A percentile compares a stretch with the other conserved stretches of the same genome.
Evolutionary conservation across 2,888 invertebrate species (phyloP).

Genomic region (Hydrotaea cyrtoneurina): DNA sequence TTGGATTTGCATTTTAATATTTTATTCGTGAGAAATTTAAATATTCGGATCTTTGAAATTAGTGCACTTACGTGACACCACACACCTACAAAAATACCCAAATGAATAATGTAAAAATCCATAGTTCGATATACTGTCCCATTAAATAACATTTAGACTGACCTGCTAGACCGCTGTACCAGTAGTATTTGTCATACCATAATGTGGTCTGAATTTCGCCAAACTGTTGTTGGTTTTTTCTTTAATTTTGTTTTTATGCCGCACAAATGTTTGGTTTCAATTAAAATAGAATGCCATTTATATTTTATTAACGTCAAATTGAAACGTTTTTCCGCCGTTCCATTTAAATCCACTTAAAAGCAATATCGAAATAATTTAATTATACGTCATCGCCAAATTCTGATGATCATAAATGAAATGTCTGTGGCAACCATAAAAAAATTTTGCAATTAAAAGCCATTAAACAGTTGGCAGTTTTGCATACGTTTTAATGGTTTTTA

Average conservation of each 20-base stretch:
- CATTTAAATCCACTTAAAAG: conserved; percentile 37
- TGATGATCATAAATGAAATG: conserved; percentile 35
- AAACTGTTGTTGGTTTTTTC: too few species aligned
- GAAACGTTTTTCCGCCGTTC: conserved; percentile 10
- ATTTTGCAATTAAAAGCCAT: conserved; percentile 35
- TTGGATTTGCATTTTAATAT: too few species aligned
- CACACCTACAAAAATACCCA: too few species aligned
- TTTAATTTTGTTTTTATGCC: neutral
- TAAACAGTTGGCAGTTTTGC: conserved; percentile 22
- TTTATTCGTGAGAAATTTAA: too few species aligned
- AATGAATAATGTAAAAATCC: too few species aligned
- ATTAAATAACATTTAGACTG: too few species aligned
- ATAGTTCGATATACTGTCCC: too few species aligned
- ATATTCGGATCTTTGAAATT: too few species aligned
- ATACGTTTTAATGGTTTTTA: neutral
- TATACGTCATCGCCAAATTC: conserved; percentile 45
- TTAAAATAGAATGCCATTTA: conserved; percentile 32
- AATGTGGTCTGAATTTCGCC: too few species aligned
- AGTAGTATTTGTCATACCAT: too few species aligned
- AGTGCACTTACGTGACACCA: too few species aligned
- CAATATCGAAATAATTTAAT: conserved; percentile 56
- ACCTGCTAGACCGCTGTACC: too few species aligned
- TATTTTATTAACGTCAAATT: conserved; percentile 38
- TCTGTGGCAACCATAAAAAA: conserved; percentile 29
- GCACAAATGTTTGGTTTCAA: conserved; percentile 17